phyloP scores from a whole-genome alignment of 2,888 invertebrate species.

The Lepetodrilus schrolli region DNA sequence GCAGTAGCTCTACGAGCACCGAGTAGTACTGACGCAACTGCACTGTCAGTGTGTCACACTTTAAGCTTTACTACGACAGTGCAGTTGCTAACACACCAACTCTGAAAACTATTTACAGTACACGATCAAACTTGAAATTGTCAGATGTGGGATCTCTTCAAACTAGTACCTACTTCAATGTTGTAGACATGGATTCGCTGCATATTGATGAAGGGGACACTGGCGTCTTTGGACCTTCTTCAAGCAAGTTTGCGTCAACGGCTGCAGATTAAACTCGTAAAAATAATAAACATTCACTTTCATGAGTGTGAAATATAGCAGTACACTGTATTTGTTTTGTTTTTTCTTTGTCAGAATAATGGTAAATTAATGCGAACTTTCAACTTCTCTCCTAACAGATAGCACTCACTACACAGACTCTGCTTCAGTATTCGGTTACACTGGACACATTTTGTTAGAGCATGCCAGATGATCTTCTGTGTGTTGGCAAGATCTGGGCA shows the following conservation, averaged over 20 bases:
- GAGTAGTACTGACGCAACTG: too few relatives aligned
- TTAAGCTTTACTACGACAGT: background rate
- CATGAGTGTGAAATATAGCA: too few relatives aligned
- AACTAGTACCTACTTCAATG: background rate
- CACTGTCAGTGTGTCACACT: too few relatives aligned
- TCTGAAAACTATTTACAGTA: background rate
- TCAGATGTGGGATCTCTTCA: too few relatives aligned
- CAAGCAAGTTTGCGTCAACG: background rate
- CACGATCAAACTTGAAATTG: background rate
- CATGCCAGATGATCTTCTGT: too few relatives aligned
- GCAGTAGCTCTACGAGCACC: too few relatives aligned
- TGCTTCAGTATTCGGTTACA: too few relatives aligned
- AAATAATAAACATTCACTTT: background rate
- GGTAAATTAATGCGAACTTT: too few relatives aligned
- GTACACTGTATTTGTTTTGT: background rate
- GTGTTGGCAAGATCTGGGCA: too few relatives aligned
- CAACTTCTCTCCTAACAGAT: too few relatives aligned
- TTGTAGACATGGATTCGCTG: background rate
- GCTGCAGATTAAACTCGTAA: background rate
- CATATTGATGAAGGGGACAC: background rate
- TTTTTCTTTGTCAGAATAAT: background rate
- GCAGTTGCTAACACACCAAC: background rate
- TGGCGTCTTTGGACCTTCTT: background rate
- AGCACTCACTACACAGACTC: too few relatives aligned
- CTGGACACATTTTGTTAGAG: too few relatives aligned